These are phyloP conservation scores for Pyrgilauda ruficollis DNA, from an alignment of 2,113 vertebrate genomes.

Conservation along the genomic window DNA sequence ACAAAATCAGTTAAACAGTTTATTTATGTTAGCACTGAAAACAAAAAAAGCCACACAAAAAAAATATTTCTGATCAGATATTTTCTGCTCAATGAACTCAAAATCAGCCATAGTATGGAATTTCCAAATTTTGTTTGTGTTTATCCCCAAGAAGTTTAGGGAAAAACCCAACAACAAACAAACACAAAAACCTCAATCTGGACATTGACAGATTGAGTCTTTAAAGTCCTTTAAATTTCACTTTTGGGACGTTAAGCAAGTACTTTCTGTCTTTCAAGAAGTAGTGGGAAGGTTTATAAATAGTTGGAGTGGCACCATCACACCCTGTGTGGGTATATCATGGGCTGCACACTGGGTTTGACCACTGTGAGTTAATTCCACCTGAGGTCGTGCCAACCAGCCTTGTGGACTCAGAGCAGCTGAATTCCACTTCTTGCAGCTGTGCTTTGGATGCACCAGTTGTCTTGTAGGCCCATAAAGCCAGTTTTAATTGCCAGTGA, in stretches of 20 bases:
- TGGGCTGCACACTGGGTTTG: not conserved
- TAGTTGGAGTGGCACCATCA: not conserved
- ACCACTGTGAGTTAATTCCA: not conserved
- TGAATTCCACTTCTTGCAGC: not conserved
- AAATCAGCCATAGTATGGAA: not conserved
- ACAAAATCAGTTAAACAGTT: slow-evolving; percentile 55
- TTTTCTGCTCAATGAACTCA: slow-evolving; percentile 55
- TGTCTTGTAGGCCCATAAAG: not conserved
- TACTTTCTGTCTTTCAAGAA: not conserved
- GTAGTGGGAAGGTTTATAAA: not conserved
- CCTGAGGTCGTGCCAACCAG: not conserved
- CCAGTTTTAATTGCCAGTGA: not conserved
- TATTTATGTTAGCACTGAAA: slow-evolving; percentile 60
- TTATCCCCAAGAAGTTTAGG: not conserved
- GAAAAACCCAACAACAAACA: not conserved
- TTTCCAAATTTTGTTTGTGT: not conserved
- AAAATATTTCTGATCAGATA: slow-evolving; percentile 46
- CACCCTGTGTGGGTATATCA: not conserved
- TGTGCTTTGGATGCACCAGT: not conserved
- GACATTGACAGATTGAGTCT: not conserved
- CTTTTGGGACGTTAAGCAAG: not conserved
- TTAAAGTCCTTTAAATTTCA: not conserved
- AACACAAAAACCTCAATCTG: not conserved
- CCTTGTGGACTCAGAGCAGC: not conserved
- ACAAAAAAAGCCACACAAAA: slow-evolving; percentile 49